Base-by-base conservation (phyloP, 2,888 invertebrate genomes). In the Conops quadrifasciatus region DNA sequence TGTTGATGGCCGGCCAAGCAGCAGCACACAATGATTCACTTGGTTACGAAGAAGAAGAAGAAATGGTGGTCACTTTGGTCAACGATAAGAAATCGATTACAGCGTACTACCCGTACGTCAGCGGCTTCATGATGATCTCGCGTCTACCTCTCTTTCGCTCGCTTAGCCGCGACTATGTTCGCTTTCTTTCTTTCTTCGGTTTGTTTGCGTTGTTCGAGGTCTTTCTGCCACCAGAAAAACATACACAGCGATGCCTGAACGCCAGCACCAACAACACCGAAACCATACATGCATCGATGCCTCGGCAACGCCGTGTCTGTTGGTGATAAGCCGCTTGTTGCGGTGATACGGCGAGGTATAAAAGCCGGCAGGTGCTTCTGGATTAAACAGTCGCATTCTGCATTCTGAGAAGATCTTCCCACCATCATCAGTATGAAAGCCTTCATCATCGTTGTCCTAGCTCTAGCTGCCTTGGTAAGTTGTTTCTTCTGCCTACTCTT, bases 401-500 rank as follows among this genome's bases (percentile, higher is more conserved):
- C n/a, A 36, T 21, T 30, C 30, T 28, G 65, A 19, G n/a, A 60
- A 47, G 16, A 69, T n/a, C 62, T 58, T 5, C 7, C 13, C 58
- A 28, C 51, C 68, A 36, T 16, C 11, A 53, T 21, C 56, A 71
- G 63, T 63, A 80, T 80, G 80, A 79, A 79, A 74, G 56, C 76
- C 63, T 74, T 75, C 70, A 49, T 79, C 66, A 45, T 79, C 66
- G 77, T 73, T 69, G 59, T 77, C 64, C 73, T 77, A 70, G 74
- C 73, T 60, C 69, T 79, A 21, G 49, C 72, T 21, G 75, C 69
- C 11, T 43, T 74, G 75, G 79, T 80, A 74, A 76, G 74, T 71
- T 43, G 7, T 11, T 56, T 24, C 11, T 4, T 19, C 49, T 56
- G 36, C 5, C 5, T 36, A 36, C n/a, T 36, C 36, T 36, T 36